Base-by-base conservation (phyloP, 2,888 invertebrate genomes). In the Phrixothrix hirtus region DNA sequence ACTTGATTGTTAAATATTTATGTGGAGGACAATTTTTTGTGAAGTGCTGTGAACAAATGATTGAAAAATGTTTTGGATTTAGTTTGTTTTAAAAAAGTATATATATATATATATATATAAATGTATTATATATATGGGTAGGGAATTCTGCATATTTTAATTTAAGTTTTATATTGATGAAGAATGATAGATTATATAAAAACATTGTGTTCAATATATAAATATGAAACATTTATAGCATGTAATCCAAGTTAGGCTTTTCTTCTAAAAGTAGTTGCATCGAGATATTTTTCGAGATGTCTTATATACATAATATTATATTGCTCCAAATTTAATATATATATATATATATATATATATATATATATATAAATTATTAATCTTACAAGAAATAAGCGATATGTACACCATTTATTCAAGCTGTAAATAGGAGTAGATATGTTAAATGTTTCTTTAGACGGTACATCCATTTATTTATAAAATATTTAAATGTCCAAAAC, bases 211-310 rank as follows among this genome's bases (percentile, higher is more conserved):
- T 64, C 64, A 63, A 52, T 53, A 48, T 47, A 44, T 48, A 55
- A 44, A 55, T 53, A 55, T 25, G 44, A 53, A 55, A 46, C 41
- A 47, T 49, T 52, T 39, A 42, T 35, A 14, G 31, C 13, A 45
- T 11, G 25, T 30, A 31, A 38, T 21, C 36, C 15, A 36, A 29
- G 14, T 44, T 44, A 44, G 36, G 17, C 11, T n/a, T 42, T 50
- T 50, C 44, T 31, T 44, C 37, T 38, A 45, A 45, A 43, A 37
- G 38, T 51, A 45, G 51, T 35, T 36, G 51, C 51, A 39, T 52
- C 25, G 38, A 65, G 64, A 64, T 65, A 65, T 66, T 65, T 65
- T 64, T 66, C 62, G 62, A 66, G 61, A 60, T 63, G 65, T 67
- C 65, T 63, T 65, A 64, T 63, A 64, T 58, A 59, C 57, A 57